A percentile compares a stretch with the other conserved stretches of the same genome.
phyloP scores from a whole-genome alignment of 2,797 vertebrate genomes.

The Phalanger gymnotis region DNA sequence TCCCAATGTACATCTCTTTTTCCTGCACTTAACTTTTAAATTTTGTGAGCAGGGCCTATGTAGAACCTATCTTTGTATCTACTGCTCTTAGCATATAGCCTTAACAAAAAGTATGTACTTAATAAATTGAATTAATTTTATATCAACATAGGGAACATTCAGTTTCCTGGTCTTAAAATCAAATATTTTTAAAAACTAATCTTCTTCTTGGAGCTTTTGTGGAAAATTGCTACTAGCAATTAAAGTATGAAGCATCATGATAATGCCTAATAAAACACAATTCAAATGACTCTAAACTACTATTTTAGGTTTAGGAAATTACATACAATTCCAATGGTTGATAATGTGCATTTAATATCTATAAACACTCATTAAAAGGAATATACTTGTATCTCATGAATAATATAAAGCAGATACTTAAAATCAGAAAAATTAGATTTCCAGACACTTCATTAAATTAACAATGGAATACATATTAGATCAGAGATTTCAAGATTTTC shows the following conservation, averaged over 20 bases:
- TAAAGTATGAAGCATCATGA: conserved; percentile 46
- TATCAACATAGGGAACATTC: conserved; percentile 44
- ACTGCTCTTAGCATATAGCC: neutral
- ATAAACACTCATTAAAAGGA: conserved; percentile 53
- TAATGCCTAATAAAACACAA: conserved; percentile 41
- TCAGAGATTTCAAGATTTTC: conserved; percentile 12
- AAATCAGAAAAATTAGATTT: conserved; percentile 10
- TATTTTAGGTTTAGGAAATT: conserved; percentile 59
- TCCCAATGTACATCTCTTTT: neutral
- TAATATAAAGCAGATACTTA: conserved; percentile 43
- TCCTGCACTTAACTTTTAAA: neutral
- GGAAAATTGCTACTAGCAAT: conserved; percentile 58
- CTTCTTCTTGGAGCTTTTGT: conserved; percentile 37
- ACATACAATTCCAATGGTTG: conserved; percentile 32
- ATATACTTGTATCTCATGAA: conserved; percentile 29
- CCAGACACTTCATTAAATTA: conserved; percentile 47
- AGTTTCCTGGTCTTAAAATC: conserved; percentile 62
- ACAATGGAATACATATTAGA: conserved; percentile 7
- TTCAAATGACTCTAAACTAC: conserved; percentile 26
- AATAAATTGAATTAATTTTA: conserved; percentile 51
- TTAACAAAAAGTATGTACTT: neutral
- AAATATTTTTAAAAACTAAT: conserved; percentile 53
- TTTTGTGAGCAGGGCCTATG: neutral
- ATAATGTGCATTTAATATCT: conserved; percentile 46
- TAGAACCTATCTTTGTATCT: neutral